These are phyloP conservation scores for Lutjanus campechanus DNA, from an alignment of 2,797 vertebrate species.

Conservation along the genomic window DNA sequence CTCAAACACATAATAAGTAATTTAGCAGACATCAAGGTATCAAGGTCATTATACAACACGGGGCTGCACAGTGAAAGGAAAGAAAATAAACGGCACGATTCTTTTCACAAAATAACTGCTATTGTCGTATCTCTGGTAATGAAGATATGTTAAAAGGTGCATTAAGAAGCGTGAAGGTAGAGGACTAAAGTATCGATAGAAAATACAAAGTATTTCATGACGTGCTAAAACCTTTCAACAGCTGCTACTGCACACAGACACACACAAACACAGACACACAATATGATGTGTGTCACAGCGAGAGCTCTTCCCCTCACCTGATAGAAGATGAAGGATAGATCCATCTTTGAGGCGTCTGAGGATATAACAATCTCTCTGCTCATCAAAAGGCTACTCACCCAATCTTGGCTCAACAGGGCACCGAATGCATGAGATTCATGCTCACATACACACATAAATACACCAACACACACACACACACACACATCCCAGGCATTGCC, in stretches of 20 bases:
- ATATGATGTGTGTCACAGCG: constrained; percentile 17
- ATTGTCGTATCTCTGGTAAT: too few relatives aligned
- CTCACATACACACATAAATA: neutral
- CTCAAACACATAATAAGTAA: neutral
- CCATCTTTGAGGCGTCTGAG: constrained; percentile 45
- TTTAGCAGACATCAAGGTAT: too few relatives aligned
- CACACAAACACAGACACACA: neutral
- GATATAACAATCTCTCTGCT: constrained; percentile 45
- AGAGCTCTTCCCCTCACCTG: constrained; percentile 17
- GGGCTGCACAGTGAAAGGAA: too few relatives aligned
- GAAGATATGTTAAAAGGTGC: neutral
- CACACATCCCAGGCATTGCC: constrained; percentile 8
- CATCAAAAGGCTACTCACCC: constrained; percentile 53
- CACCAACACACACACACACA: neutral
- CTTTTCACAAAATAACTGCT: neutral
- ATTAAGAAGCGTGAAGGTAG: neutral
- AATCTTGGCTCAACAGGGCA: constrained; percentile 41
- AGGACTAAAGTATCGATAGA: neutral
- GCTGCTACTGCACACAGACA: neutral
- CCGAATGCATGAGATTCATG: neutral
- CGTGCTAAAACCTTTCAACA: neutral
- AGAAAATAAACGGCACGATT: neutral
- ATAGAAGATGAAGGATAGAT: constrained; percentile 42
- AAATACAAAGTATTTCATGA: neutral
- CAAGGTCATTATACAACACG: too few relatives aligned